Base-by-base conservation (phyloP, 2,888 invertebrate species). In the Empis livida region DNA sequence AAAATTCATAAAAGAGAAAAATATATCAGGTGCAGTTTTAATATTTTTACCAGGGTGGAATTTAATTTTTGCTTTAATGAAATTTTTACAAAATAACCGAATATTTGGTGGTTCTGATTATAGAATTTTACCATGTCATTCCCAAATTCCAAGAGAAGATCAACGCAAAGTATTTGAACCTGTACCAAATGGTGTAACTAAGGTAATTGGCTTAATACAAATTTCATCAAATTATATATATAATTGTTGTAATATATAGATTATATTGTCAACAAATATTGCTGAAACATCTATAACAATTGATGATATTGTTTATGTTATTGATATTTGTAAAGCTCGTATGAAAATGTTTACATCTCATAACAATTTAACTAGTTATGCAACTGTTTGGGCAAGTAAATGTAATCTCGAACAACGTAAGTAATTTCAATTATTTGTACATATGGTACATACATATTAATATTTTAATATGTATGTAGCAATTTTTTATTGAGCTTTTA, bases 231-330 rank as follows among this genome's bases (percentile, higher is more conserved):
- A n/a, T n/a, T n/a, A n/a, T n/a, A n/a, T n/a, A n/a, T n/a, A n/a
- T n/a, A n/a, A n/a, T n/a, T n/a, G n/a, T n/a, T n/a, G n/a, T n/a
- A n/a, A n/a, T n/a, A n/a, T n/a, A 1, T 66, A 86, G 86, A 86
- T 97, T 47, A 97, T 99, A 59, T 71, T 99, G 14, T 86, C 96
- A 0, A 99, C 99, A 3, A 99, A 99, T 67, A 96, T 99, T 61
- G 97, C 97, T 0, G 99, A 99, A 71, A 93, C 96, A 0, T 94
- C 94, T 8, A 90, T 99, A 55, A 99, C 97, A 0, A 99, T 99
- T 56, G 89, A 99, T 68, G 99, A 99, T 63, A 93, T 99, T 3
- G 95, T 97, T 2, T 97, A 86, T 70, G 97, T 99, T 0, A 88
- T 99, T 50, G 97, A 99, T 66, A 88, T 89, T 40, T 95, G 97